Evolutionary conservation across 2,797 vertebrate species (phyloP).

Genomic region (Tiaroga cobitis): DNA sequence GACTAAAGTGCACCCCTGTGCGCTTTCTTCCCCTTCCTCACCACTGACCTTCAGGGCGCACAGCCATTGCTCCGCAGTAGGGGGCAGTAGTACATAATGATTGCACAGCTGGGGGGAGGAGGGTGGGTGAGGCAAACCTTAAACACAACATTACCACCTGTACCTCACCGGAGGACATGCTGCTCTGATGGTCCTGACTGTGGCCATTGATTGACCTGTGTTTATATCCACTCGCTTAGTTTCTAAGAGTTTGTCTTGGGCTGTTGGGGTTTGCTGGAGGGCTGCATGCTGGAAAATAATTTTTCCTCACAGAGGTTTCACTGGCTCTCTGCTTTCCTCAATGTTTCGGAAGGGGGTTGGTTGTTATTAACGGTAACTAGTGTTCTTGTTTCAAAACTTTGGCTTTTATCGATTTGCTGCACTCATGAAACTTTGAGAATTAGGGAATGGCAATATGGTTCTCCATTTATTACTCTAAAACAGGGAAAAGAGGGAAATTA

Average conservation of each 20-base stretch:
- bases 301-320: conserved; percentile 69
- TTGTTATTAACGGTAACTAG: not conserved
- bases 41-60: conserved; percentile 72
- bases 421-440: not conserved
- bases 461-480: not conserved
- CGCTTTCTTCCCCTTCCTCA: conserved; percentile 56
- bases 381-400: not conserved
- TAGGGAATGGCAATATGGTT: not conserved
- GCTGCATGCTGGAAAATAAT: conserved; percentile 61
- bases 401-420: not conserved
- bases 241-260: conserved; percentile 44
- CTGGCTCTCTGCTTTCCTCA: conserved; percentile 38
- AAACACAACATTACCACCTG: conserved; percentile 72
- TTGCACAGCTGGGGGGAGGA: conserved; percentile 65
- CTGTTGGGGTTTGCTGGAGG: conserved; percentile 57
- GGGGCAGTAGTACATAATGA: conserved; percentile 81
- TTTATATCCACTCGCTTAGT: conserved; percentile 59
- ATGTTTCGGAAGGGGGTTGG: not conserved
- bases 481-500: not conserved
- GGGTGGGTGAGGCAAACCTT: conserved; percentile 64
- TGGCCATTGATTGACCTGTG: conserved; percentile 65
- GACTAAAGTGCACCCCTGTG: conserved; percentile 72
- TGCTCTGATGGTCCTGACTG: conserved; percentile 60
- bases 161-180: conserved; percentile 58
- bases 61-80: conserved; percentile 72